These are phyloP conservation scores for Porites divaricata DNA, from an alignment of 92 coral and sea anemone species.

Conservation along the genomic window DNA sequence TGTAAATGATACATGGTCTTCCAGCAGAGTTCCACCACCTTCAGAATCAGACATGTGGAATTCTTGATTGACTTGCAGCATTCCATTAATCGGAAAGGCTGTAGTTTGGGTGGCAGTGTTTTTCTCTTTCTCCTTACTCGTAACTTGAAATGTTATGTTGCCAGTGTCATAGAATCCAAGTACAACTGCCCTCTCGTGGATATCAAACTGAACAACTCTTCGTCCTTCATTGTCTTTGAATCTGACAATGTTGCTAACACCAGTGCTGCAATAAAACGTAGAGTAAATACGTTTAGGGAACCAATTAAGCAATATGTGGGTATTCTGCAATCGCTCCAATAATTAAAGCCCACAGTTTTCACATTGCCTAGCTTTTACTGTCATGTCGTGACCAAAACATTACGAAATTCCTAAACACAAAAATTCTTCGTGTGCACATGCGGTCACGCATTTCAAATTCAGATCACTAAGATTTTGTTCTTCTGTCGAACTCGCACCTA, in stretches of 20 bases:
- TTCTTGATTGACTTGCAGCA: slow-evolving; percentile 7
- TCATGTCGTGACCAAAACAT: too few relatives aligned
- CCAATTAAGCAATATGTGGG: too few relatives aligned
- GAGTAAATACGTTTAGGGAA: too few relatives aligned
- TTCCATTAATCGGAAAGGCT: neutral
- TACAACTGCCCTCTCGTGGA: neutral
- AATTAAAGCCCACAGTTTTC: too few relatives aligned
- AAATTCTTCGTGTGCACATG: too few relatives aligned
- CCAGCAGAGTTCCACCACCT: slow-evolving; percentile 24
- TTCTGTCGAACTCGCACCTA: too few relatives aligned
- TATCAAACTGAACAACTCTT: slow-evolving; percentile 14
- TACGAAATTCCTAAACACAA: too few relatives aligned
- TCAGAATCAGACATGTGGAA: slow-evolving; percentile 3
- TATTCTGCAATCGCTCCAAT: too few relatives aligned
- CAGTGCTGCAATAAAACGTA: neutral
- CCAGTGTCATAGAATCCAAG: slow-evolving; percentile 7
- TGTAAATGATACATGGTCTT: slow-evolving; percentile 5
- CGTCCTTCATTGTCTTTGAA: slow-evolving; percentile 14
- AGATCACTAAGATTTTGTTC: too few relatives aligned
- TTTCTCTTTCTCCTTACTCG: neutral
- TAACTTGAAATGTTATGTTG: neutral
- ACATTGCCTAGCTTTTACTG: too few relatives aligned
- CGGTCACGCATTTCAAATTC: too few relatives aligned
- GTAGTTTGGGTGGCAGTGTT: neutral
- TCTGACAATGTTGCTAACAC: slow-evolving; percentile 19